phyloP scores from a whole-genome alignment of 2,797 vertebrate species.

The Lycodopsis pacificus region DNA sequence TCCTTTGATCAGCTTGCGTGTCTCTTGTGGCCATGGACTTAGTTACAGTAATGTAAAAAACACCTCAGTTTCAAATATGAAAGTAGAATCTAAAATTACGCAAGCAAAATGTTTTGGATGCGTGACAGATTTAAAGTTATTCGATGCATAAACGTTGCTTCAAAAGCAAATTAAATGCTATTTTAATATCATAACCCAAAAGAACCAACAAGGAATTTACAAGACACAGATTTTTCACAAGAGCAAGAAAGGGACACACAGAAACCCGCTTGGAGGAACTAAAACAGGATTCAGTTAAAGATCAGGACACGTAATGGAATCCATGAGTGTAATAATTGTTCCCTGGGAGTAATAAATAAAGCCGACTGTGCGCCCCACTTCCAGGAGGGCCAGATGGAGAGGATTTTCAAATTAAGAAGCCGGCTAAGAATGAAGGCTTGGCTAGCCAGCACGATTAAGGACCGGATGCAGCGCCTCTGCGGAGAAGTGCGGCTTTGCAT shows the following conservation, averaged over 20 bases:
- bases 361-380: conserved; percentile 11
- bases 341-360: conserved; percentile 12
- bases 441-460: conserved; percentile 8
- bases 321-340: conserved; percentile 4
- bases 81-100: background rate
- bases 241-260: background rate
- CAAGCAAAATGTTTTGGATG: background rate
- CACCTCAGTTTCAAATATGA: background rate
- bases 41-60: background rate
- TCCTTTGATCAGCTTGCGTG: background rate
- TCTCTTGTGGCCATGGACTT: background rate
- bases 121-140: background rate
- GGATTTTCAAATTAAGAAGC: conserved; percentile 24
- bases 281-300: background rate
- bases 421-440: conserved; percentile 3
- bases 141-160: background rate
- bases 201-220: background rate
- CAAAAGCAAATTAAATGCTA: background rate
- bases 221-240: background rate
- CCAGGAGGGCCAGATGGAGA: conserved; percentile 32
- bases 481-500: conserved; percentile 26
- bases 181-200: background rate
- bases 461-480: conserved; percentile 21
- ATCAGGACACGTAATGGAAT: conserved; percentile 1
- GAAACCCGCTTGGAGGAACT: conserved; percentile 2